These are phyloP conservation scores for Gorsachius goisagi DNA, from an alignment of 2,113 vertebrate genomes.

Conservation along the genomic window DNA sequence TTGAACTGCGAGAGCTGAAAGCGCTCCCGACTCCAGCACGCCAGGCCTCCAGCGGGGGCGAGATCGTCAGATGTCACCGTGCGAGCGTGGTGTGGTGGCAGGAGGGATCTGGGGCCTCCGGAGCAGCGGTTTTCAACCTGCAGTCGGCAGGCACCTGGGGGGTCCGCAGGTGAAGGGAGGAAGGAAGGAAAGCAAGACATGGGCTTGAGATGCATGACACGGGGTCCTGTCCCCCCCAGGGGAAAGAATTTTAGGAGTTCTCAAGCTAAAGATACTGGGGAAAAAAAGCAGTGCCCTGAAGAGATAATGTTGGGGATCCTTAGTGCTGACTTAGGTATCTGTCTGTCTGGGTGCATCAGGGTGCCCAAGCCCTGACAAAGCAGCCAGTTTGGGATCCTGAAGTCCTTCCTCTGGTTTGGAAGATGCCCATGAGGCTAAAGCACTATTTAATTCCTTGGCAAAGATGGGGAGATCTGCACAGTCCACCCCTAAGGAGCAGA, in stretches of 20 bases:
- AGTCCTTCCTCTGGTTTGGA: not conserved
- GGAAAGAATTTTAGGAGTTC: not conserved
- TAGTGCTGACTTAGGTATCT: not conserved
- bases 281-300: not conserved
- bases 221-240: fast-evolving
- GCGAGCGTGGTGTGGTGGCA: not conserved
- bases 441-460: not conserved
- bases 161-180: fast-evolving
- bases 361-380: not conserved
- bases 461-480: not conserved
- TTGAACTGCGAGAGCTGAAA: slow-evolving; percentile 51
- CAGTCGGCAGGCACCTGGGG: not conserved
- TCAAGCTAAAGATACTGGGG: not conserved
- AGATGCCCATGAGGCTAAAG: not conserved
- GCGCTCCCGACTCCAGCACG: not conserved
- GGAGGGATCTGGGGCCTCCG: not conserved
- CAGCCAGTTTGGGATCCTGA: not conserved
- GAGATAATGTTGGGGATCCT: not conserved
- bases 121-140: not conserved
- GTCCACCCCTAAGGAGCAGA: not conserved
- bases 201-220: fast-evolving
- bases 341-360: not conserved
- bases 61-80: slow-evolving; percentile 33
- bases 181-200: not conserved
- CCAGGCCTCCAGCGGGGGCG: slow-evolving; percentile 9